Base-by-base conservation (phyloP, 1,140 invertebrate genomes). In the Drosophila sucinea region DNA sequence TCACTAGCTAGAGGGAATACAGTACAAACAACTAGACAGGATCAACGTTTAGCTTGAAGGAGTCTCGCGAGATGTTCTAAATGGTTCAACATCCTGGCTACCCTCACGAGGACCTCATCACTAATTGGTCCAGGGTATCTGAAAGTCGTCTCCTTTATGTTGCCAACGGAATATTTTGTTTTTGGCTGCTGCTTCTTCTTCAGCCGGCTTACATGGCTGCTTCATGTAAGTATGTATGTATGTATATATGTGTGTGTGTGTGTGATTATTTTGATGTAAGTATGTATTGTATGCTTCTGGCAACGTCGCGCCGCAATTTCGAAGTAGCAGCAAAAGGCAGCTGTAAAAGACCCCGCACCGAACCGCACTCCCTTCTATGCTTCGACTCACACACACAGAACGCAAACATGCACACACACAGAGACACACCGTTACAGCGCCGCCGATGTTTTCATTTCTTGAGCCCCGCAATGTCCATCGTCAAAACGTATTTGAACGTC, bases 401-500 rank as follows among this genome's bases (percentile, higher is more conserved):
- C 17, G 44, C 47, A 27, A 33, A 62, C 27, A 38, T 27, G n/a
- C 23, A 55, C 32, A 67, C 30, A 68, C 56, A 69, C 35, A 38
- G 8, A 32, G 7, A n/a, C 41, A 57, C 61, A 70, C 56, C 51
- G 69, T 67, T 73, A 73, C 71, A 70, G 41, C 68, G 70, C 60
- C 70, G 78, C 65, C 63, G 79, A 33, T 76, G 73, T 73, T 66
- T 84, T 76, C 63, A 56, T 79, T 76, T 64, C 65, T 78, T 70
- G 67, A 44, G 66, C 84, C 67, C 67, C 70, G 77, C 77, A 67
- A 47, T 62, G 54, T 57, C 38, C 27, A 57, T 38, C 61, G 78
- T 91, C 71, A 91, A 91, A 90, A 79, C 79, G 79, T 80, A 78
- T 91, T 91, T 76, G 90, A 91, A 90, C 84, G 81, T 70, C 70